Conservation (phyloP, 2,888 invertebrate genomes). For the Caenorhabditis sp. region DNA sequence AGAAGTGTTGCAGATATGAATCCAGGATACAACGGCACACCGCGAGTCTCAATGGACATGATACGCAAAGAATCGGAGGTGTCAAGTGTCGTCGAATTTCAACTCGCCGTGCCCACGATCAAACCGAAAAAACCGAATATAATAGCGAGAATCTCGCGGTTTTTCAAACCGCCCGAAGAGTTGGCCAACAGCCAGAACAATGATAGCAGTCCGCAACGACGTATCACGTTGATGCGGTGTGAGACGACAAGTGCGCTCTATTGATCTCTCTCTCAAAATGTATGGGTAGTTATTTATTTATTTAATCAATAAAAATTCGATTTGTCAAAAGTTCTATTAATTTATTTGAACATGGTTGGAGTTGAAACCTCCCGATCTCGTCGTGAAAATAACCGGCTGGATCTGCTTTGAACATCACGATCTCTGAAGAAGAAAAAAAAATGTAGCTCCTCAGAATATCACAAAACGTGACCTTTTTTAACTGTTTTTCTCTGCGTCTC, state of each 20-base stretch:
- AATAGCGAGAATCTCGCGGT: slow-evolving; percentile 12
- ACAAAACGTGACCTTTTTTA: neutral
- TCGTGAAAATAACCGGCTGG: neutral
- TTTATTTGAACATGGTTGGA: slow-evolving; percentile 27
- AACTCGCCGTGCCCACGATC: slow-evolving; percentile 20
- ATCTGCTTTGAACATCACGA: slow-evolving; percentile 15
- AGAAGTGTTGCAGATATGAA: slow-evolving; percentile 32
- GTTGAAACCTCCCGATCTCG: slow-evolving; percentile 19
- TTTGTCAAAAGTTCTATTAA: slow-evolving; percentile 14
- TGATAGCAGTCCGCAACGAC: slow-evolving; percentile 37
- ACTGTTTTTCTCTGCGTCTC: too few species aligned
- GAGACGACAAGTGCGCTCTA: slow-evolving; percentile 48
- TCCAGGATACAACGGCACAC: slow-evolving; percentile 24
- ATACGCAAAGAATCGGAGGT: slow-evolving; percentile 40
- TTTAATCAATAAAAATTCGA: slow-evolving; percentile 8
- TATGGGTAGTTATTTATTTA: too few species aligned
- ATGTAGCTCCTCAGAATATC: too few species aligned
- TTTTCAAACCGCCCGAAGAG: slow-evolving; percentile 24
- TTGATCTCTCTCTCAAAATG: too few species aligned
- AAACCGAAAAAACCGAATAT: slow-evolving; percentile 2
- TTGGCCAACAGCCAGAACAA: too few species aligned
- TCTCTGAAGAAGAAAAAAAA: slow-evolving; percentile 17
- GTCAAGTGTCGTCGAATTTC: slow-evolving; percentile 34
- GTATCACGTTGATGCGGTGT: slow-evolving; percentile 48
- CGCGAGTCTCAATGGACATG: slow-evolving; percentile 43